A percentile compares a stretch with the other conserved stretches of the same genome.
These are phyloP conservation scores for Callionymus lyra DNA, from an alignment of 2,113 vertebrate species.

Conservation along the genomic window DNA sequence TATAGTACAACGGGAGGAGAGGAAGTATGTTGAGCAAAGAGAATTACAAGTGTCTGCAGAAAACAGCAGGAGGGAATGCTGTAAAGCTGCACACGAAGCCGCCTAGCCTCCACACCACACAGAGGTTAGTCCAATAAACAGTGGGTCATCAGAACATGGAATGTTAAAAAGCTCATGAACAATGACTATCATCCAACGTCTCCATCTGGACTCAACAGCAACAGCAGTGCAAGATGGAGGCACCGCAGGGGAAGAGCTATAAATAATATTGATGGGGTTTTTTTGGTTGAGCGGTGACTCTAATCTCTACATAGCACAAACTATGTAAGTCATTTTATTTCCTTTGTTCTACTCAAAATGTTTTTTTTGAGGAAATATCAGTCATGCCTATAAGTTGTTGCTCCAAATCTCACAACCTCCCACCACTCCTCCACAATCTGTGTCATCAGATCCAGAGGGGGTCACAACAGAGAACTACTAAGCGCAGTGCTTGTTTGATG, in stretches of 20 bases:
- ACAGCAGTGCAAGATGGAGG: constrained; percentile 18
- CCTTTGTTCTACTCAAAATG: constrained; percentile 37
- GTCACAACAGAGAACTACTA: constrained; percentile 49
- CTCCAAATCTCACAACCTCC: constrained; percentile 47
- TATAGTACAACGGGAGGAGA: constrained; percentile 18
- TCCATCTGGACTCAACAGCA: constrained; percentile 51
- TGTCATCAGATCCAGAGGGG: constrained; percentile 57
- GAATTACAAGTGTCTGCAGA: constrained; percentile 31
- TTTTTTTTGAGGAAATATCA: constrained; percentile 22
- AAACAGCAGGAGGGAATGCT: constrained; percentile 31
- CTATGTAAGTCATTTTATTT: constrained; percentile 9
- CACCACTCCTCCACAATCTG: constrained; percentile 45
- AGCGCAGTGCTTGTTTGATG: constrained; percentile 31
- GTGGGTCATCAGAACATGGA: constrained; percentile 38
- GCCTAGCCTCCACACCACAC: constrained; percentile 26
- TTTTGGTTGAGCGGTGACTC: constrained; percentile 2
- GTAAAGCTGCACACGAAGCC: constrained; percentile 31
- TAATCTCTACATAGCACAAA: constrained; percentile 24
- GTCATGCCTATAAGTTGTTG: constrained; percentile 21
- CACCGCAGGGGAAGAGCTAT: constrained; percentile 18
- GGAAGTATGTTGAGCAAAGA: constrained; percentile 16
- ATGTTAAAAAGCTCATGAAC: constrained; percentile 51
- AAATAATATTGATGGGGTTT: constrained; percentile 50
- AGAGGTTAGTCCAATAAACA: constrained; percentile 55
- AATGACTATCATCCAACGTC: constrained; percentile 39